Percentiles rank a stretch among this genome's conserved stretches.
Conservation (phyloP, 2,113 vertebrate species). For the Myanophis thanlyinensis region DNA sequence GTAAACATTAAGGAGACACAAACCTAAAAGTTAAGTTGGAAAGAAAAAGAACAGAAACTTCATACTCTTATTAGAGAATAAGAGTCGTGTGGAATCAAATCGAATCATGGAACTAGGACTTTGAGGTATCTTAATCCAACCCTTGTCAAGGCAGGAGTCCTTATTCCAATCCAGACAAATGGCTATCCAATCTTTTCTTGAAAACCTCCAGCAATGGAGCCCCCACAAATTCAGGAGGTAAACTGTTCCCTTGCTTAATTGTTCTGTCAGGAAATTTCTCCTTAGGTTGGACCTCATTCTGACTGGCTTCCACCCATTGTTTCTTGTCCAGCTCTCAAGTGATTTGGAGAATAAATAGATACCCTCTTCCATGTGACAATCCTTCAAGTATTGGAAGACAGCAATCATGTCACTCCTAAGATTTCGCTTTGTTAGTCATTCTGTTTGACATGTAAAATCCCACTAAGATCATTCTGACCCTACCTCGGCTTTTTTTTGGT, state of each 20-base stretch:
- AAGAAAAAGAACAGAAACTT: constrained; percentile 19
- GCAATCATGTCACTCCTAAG: not conserved
- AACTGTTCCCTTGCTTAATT: not conserved
- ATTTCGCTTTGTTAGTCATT: constrained; percentile 49
- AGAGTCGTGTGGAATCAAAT: not conserved
- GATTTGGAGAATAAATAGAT: not conserved
- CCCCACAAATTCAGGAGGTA: not conserved
- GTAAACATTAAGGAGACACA: constrained; percentile 4
- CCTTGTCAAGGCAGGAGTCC: not conserved
- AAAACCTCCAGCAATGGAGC: not conserved
- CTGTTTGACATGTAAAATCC: constrained; percentile 13
- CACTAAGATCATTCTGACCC: constrained; percentile 24
- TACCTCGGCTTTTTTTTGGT: constrained; percentile 25
- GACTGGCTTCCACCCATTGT: not conserved
- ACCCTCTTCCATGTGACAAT: not conserved
- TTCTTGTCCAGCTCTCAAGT: not conserved
- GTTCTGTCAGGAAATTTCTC: not conserved
- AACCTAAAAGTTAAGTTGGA: not conserved
- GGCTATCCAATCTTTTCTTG: not conserved
- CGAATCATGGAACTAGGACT: not conserved
- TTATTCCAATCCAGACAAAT: not conserved
- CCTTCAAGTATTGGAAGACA: not conserved
- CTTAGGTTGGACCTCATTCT: not conserved
- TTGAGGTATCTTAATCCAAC: not conserved
- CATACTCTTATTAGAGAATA: constrained; percentile 49